Base-by-base conservation (phyloP, 1,140 invertebrate genomes). In the Drosophila triauraria region DNA sequence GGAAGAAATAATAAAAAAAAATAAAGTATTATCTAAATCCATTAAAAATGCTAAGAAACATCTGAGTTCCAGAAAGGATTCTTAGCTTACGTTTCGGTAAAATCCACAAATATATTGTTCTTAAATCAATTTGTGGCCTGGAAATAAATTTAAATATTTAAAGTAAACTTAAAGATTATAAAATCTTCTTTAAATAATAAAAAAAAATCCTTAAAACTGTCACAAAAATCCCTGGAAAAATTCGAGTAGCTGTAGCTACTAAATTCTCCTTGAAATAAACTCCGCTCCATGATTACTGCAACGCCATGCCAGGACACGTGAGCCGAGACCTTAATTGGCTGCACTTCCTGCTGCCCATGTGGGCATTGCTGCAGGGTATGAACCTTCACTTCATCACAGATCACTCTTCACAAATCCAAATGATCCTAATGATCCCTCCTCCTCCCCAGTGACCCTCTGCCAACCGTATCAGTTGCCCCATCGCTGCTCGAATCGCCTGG, bases 401-500 rank as follows among this genome's bases (percentile, higher is more conserved):
- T 54, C 32, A 38, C 13, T 4, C 15, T 44, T 4, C 23, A 25
- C 13, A 38, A 7, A 8, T 9, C 23, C 8, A 38, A 40, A 54
- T 15, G 0, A 35, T 17, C 48, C 30, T 17, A 50, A 13, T 42
- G 10, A 12, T 17, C 25, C 23, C 25, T 20, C 2, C 30, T 0
- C 2, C 30, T 40, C 35, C 53, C 3, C 35, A 88, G 81, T 77
- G 38, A 59, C 54, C 42, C 42, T 69, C 5, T 50, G 70, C 20
- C 91, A 92, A 25, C 80, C 87, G 1, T 92, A 92, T 27, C 84
- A 79, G 53, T 15, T 77, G 27, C 82, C 85, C 8, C 90, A 92
- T 17, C 79, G 92, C 13, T 94, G 94, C 60, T 93, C 93, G 1
- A 93, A 93, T 68, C 93, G 93, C 8, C 74, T 94, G 59, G 94